Conservation (phyloP, 2,888 invertebrate genomes). For the Dynastes maya region DNA sequence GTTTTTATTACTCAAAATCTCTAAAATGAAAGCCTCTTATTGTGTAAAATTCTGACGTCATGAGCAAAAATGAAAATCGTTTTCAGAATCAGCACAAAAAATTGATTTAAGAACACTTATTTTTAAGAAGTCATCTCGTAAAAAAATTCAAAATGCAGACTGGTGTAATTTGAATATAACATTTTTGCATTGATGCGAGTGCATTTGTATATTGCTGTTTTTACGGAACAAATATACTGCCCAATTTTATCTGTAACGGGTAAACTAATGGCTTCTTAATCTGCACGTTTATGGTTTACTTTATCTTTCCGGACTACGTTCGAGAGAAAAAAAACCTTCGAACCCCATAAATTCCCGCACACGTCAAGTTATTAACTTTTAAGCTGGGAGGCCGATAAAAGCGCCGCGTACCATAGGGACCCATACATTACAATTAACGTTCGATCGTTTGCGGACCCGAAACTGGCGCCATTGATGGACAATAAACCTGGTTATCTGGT, state of each 20-base stretch:
- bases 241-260: not conserved
- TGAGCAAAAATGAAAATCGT: too few species aligned
- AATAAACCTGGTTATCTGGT: conserved; percentile 19
- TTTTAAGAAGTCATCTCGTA: too few species aligned
- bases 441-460: conserved; percentile 2
- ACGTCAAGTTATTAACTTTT: conserved; percentile 14
- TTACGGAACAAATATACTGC: not conserved
- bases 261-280: not conserved
- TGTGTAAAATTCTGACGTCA: too few species aligned
- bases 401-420: not conserved
- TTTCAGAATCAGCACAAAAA: too few species aligned
- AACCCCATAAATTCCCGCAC: conserved; percentile 3
- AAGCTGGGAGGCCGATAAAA: not conserved
- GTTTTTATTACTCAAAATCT: too few species aligned
- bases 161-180: too few species aligned
- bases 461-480: conserved; percentile 12
- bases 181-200: too few species aligned
- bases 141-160: too few species aligned
- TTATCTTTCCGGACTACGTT: conserved; percentile 1
- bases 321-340: not conserved
- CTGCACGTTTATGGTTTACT: not conserved
- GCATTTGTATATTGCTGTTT: not conserved
- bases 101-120: too few species aligned
- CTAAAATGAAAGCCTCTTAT: too few species aligned
- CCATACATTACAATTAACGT: conserved; percentile 22